Base-by-base conservation (phyloP, 1,140 invertebrate genomes). In the Eubasilissa regina region DNA sequence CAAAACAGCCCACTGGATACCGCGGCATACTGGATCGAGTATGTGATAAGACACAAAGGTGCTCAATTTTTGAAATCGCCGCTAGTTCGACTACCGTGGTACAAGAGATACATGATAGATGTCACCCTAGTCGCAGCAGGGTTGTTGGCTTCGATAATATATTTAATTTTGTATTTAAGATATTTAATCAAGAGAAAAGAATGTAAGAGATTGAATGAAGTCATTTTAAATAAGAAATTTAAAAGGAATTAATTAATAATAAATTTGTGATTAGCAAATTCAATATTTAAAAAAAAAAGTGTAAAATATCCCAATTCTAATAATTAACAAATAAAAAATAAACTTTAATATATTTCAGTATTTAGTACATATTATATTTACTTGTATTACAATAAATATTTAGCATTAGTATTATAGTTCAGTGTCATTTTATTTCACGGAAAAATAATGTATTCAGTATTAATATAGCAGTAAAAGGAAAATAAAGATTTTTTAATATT, bases 101-200 rank as follows among this genome's bases (percentile, higher is more conserved):
- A 89, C 84, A 86, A 91, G 80, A 91, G 91, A 83, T 88, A 90
- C 53, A 81, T 92, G 35, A 80, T 92, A 3, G 91, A 93, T 85
- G 90, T 92, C 6, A 85, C 89, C 75, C 83, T 79, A 6, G 47
- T 72, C 44, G 64, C 53, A n/a, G 47, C 47, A 21, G 55, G 21
- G n/a, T 13, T 74, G 13, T 3, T 74, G n/a, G 70, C n/a, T 12
- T 10, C 51, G n/a, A 17, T 74, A 10, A 11, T 74, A 10, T 19
- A 25, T 10, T 15, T 25, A 3, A 44, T 74, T 74, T 56, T 74
- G 0, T 56, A 56, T 13, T 6, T 74, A 0, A 74, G 53, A n/a
- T 10, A 70, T 21, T 70, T 21, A 13, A 21, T 17, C 8, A 48
- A 70, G 17, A 19, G 51, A 12, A 70, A 21, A 21, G 66, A 70